Percentiles rank a stretch among this genome's conserved stretches.
Conservation (phyloP, 2,113 vertebrate species). For the Embiotoca jacksoni region DNA sequence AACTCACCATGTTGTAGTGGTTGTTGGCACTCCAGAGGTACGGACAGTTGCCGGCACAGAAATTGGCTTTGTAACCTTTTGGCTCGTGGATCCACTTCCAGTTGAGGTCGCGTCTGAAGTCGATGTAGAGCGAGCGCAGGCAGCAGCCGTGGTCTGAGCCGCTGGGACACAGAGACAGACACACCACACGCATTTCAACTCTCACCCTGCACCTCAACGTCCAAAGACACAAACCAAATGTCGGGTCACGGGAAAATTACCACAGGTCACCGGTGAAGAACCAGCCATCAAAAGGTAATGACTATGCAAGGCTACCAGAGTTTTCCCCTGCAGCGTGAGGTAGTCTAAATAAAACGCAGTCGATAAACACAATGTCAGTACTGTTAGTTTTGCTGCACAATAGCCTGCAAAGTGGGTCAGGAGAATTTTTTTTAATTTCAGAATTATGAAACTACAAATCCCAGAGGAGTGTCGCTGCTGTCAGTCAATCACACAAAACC, state of each 20-base stretch:
- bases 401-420: slow-evolving; percentile 50
- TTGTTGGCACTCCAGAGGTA: slow-evolving; percentile 89
- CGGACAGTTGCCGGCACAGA: slow-evolving; percentile 87
- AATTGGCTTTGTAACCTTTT: slow-evolving; percentile 88
- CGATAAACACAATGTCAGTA: slow-evolving; percentile 66
- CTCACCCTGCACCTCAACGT: slow-evolving; percentile 24
- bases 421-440: slow-evolving; percentile 31
- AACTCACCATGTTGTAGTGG: slow-evolving; percentile 87
- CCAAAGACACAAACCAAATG: slow-evolving; percentile 10
- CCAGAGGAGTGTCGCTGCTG: slow-evolving; percentile 21
- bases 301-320: slow-evolving; percentile 42
- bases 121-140: slow-evolving; percentile 86
- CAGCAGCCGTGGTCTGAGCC: slow-evolving; percentile 85
- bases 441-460: slow-evolving; percentile 37
- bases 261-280: slow-evolving; percentile 54
- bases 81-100: slow-evolving; percentile 90
- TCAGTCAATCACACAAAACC: slow-evolving; percentile 33
- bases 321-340: slow-evolving; percentile 63
- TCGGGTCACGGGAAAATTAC: slow-evolving; percentile 70
- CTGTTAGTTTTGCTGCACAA: slow-evolving; percentile 61
- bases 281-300: slow-evolving; percentile 57
- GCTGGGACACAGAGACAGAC: slow-evolving; percentile 62
- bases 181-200: slow-evolving; percentile 43
- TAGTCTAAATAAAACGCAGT: slow-evolving; percentile 76
- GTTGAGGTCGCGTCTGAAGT: slow-evolving; percentile 88